A percentile compares a stretch with the other conserved stretches of the same genome.
Conservation (phyloP, 1,140 invertebrate genomes). For the Leptinotarsa defecta region DNA sequence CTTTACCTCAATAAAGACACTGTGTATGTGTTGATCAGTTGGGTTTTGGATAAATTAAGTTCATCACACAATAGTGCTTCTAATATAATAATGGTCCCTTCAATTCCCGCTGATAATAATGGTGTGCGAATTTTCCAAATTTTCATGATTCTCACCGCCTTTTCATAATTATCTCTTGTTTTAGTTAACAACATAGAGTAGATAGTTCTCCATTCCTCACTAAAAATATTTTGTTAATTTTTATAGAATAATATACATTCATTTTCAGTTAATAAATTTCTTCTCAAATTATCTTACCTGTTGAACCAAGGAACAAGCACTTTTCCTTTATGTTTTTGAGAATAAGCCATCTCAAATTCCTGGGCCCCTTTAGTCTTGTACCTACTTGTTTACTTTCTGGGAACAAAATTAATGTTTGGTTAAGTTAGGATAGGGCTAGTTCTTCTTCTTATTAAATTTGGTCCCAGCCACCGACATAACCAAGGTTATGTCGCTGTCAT, state of each 20-base stretch:
- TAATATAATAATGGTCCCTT: conserved; percentile 68
- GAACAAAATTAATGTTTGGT: neutral
- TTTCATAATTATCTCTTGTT: conserved; percentile 53
- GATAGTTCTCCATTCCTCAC: conserved; percentile 63
- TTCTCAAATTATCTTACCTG: conserved; percentile 38
- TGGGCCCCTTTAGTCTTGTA: neutral
- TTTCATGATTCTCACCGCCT: conserved; percentile 61
- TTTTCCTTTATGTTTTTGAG: conserved; percentile 48
- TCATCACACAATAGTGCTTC: conserved; percentile 55
- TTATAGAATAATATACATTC: neutral
- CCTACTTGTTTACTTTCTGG: neutral
- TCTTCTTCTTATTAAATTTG: neutral
- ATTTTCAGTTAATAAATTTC: neutral
- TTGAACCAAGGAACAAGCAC: conserved; percentile 51
- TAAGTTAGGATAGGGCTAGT: neutral
- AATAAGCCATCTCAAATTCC: conserved; percentile 42
- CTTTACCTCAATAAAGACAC: conserved; percentile 45
- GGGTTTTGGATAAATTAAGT: conserved; percentile 31
- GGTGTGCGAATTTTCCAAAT: conserved; percentile 69
- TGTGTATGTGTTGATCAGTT: conserved; percentile 39
- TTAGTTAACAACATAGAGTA: conserved; percentile 62
- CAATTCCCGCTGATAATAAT: conserved; percentile 68
- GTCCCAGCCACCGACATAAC: no score
- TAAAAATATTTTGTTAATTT: conserved; percentile 33
- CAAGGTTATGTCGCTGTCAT: no score